A percentile compares a stretch with the other conserved stretches of the same genome.
phyloP scores from a whole-genome alignment of 2,113 vertebrate species.

The Scolopax mira region DNA sequence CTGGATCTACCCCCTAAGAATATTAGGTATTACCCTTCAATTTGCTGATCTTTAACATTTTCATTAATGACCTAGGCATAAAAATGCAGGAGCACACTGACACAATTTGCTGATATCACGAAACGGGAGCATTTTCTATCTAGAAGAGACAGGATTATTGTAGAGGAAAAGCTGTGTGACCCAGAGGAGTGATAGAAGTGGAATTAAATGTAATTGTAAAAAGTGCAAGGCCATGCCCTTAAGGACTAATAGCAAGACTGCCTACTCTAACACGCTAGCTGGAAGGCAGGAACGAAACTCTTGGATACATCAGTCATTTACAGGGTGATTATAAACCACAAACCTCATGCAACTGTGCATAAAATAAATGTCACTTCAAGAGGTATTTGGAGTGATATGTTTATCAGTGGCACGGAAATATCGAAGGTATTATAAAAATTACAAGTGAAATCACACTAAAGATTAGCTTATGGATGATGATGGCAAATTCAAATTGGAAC shows the following conservation, averaged over 20 bases:
- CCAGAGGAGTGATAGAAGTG: conserved; percentile 45
- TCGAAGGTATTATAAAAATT: not conserved
- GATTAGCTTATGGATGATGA: not conserved
- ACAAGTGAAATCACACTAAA: not conserved
- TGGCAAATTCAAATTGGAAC: not conserved
- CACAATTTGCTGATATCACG: conserved; percentile 49
- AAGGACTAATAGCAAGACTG: conserved; percentile 20
- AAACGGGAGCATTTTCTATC: conserved; percentile 16
- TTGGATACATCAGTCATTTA: not conserved
- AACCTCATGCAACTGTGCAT: not conserved
- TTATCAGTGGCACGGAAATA: not conserved
- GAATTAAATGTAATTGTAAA: conserved; percentile 54
- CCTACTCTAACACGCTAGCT: not conserved
- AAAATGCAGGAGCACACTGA: not conserved
- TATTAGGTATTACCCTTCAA: not conserved
- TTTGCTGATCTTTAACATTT: conserved; percentile 39
- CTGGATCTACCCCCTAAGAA: not conserved
- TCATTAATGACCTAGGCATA: not conserved
- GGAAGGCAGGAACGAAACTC: not conserved
- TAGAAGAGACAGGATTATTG: conserved; percentile 44
- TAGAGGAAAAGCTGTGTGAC: conserved; percentile 46
- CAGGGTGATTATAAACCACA: not conserved
- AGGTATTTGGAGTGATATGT: not conserved
- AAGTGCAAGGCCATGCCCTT: conserved; percentile 41
- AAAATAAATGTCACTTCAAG: not conserved